These are phyloP conservation scores for Cisticola juncidis DNA, from an alignment of 2,113 vertebrate genomes.

Conservation along the genomic window DNA sequence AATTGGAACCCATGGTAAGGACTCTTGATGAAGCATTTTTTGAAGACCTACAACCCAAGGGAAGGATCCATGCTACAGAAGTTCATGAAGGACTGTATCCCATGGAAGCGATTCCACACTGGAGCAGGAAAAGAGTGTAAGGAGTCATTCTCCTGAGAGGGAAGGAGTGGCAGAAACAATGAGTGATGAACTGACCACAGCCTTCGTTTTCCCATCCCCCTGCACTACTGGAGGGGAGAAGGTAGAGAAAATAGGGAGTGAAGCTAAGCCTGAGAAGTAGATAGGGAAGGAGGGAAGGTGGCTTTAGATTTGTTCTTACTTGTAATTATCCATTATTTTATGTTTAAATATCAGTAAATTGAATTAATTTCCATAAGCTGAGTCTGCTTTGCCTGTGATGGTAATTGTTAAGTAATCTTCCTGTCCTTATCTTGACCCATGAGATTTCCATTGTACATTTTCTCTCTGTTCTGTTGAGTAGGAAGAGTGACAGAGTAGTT, in stretches of 20 bases:
- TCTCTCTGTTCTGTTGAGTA: background rate
- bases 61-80: background rate
- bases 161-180: background rate
- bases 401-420: background rate
- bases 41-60: fast-evolving
- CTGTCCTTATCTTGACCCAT: background rate
- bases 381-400: background rate
- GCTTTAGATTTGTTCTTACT: background rate
- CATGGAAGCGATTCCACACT: background rate
- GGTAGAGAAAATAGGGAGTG: background rate
- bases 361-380: background rate
- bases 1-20: background rate
- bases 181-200: fast-evolving
- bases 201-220: background rate
- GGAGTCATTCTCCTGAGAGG: fast-evolving
- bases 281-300: background rate
- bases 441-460: background rate
- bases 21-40: background rate
- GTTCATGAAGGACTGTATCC: background rate
- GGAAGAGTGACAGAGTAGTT: background rate
- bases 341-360: background rate
- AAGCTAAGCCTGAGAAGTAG: background rate
- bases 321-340: background rate
- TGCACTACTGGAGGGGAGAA: background rate
- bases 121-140: background rate